A percentile compares a stretch with the other conserved stretches of the same genome.
phyloP scores from a whole-genome alignment of 2,797 vertebrate species.

The Ciconia nigra region DNA sequence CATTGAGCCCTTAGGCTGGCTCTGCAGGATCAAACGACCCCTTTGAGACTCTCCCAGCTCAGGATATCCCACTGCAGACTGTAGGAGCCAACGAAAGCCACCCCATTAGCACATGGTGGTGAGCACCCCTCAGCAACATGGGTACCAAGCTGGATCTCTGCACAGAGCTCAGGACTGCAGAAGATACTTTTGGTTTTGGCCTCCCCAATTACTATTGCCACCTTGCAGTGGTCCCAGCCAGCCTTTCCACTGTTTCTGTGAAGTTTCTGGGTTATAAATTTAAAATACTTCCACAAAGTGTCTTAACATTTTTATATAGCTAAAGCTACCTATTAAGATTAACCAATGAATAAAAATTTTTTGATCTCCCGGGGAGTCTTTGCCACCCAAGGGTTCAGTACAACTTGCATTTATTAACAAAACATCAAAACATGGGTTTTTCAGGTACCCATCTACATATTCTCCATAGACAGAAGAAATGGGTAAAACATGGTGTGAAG shows the following conservation, averaged over 20 bases:
- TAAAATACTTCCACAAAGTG: neutral
- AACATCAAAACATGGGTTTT: neutral
- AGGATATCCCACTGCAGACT: neutral
- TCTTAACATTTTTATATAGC: neutral
- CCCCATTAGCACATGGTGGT: fast-evolving
- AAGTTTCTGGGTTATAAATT: neutral
- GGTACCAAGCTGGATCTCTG: neutral
- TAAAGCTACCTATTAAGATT: neutral
- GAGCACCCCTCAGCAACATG: fast-evolving
- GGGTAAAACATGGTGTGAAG: neutral
- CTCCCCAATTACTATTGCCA: neutral
- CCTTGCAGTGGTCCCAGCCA: neutral
- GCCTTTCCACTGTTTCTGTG: neutral
- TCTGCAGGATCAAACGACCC: neutral
- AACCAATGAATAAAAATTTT: neutral
- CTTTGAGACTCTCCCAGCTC: neutral
- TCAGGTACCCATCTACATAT: neutral
- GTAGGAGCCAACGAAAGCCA: neutral
- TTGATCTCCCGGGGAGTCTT: neutral
- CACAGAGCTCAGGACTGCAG: neutral
- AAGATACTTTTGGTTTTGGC: neutral
- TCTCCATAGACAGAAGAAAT: neutral
- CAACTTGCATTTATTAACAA: neutral
- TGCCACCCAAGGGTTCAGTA: neutral
- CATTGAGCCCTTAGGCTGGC: neutral